Conservation (phyloP, 1,140 invertebrate species). For the Leptopilina boulardi region DNA sequence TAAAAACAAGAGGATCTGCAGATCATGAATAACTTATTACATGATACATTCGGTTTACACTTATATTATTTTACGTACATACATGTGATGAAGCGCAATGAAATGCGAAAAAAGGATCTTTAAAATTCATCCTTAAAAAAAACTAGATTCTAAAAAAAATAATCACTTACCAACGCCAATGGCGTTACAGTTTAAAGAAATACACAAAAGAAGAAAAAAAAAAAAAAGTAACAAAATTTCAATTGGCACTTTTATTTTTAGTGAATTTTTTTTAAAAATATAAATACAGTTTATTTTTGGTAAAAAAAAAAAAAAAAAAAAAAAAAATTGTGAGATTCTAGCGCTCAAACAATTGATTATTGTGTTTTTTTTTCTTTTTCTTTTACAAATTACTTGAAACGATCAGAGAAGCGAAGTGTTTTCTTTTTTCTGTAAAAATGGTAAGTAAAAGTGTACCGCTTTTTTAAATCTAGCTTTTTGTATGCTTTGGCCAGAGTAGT, state of each 20-base stretch:
- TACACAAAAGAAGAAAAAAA: slow-evolving; percentile 48
- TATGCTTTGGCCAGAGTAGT: slow-evolving; percentile 67
- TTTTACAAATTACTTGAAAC: slow-evolving; percentile 1
- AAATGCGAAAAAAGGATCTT: not conserved
- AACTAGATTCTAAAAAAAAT: not conserved
- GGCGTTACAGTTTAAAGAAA: slow-evolving; percentile 29
- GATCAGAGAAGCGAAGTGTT: slow-evolving; percentile 45
- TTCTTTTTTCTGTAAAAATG: slow-evolving; percentile 51
- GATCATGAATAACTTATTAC: slow-evolving; percentile 26
- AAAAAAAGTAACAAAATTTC: slow-evolving; percentile 40
- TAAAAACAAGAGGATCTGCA: slow-evolving; percentile 25
- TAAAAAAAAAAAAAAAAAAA: slow-evolving; percentile 46
- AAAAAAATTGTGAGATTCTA: slow-evolving; percentile 40
- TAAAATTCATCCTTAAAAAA: not conserved
- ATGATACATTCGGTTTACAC: slow-evolving; percentile 19
- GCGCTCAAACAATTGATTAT: slow-evolving; percentile 34
- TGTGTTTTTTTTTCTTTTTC: not conserved
- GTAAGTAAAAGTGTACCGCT: slow-evolving; percentile 48
- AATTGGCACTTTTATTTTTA: slow-evolving; percentile 34
- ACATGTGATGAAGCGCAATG: slow-evolving; percentile 29
- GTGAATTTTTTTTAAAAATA: slow-evolving; percentile 33
- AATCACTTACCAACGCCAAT: slow-evolving; percentile 27
- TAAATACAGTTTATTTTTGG: slow-evolving; percentile 39
- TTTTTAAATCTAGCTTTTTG: slow-evolving; percentile 42
- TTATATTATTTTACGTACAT: slow-evolving; percentile 28